Base-by-base conservation (phyloP, 2,113 vertebrate species). In the Aldabrachelys gigantea region DNA sequence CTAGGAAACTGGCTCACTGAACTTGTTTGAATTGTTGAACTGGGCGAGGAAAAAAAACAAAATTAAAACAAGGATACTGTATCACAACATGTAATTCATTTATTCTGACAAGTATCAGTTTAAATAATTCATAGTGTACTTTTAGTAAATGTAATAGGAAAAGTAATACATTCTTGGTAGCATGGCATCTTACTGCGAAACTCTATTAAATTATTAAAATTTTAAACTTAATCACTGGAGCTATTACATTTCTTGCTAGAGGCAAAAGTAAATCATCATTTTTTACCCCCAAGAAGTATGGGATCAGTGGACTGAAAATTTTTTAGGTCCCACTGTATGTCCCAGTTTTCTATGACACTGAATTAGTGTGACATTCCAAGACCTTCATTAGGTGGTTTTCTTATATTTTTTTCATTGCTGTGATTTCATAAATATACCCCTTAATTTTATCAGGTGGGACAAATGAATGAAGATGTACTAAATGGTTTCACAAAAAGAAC, bases 151-250 rank as follows among this genome's bases (percentile, higher is more conserved):
- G 82, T 90, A 94, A 94, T 91, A 94, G 94, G 85, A 95, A 94
- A 95, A 90, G 81, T 89, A 92, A 94, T 96, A 94, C 88, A 89
- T 96, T 93, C 84, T 95, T 93, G 65, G 90, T 89, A 91, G 83
- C 50, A 11, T 31, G 6, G 41, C 54, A 21, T 95, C 85, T 95
- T 96, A 93, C 93, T 89, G 82, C 91, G 95, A 92, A 93, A 85
- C 65, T 95, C 89, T 72, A 38, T 87, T 97, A n/a, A 92, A 95
- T 96, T 97, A 95, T 97, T 97, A 89, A 97, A 94, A 95, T 95
- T 95, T 94, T 92, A 97, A 96, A 97, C 94, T 92, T 96, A 96
- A 96, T 96, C 94, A 97, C 92, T 93, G 92, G 96, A 96, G 93
- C 31, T 3, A 8, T 54, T 90, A 54, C 1, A 4, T 85, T 56